Base-by-base conservation (phyloP, 2,797 vertebrate genomes). In the Neopelma chrysocephalum region DNA sequence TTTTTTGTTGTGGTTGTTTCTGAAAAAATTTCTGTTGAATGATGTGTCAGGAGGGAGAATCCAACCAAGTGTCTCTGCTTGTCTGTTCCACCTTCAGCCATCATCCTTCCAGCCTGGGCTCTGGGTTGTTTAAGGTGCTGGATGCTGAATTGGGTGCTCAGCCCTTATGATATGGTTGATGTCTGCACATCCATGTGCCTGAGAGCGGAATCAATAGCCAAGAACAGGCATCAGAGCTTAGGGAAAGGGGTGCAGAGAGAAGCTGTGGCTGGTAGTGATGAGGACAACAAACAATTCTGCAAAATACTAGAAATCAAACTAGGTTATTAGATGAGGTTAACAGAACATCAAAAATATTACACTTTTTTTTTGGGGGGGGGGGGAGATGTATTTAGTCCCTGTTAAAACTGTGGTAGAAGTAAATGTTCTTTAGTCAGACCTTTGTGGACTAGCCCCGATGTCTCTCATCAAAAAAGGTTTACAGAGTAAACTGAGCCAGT, bases 161-260 rank as follows among this genome's bases (percentile, higher is more conserved):
- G 53, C 43, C n/a, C 31, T 42, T 36, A 12, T 0, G 10, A 1
- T 12, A 10, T 1, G 4, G 27, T n/a, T 21, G 27, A 0, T 2
- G 4, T 29, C 51, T 71, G 65, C 36, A 20, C 23, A 17, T 42
- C 53, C 3, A 5, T 15, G 57, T 42, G 40, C 34, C 50, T 5
- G 10, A 34, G 20, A 47, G 13, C 10, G 11, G 27, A 57, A 36
- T 9, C 2, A 5, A 1, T 34, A 13, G 48, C 7, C 17, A 48
- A 34, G 62, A 68, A 7, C 1, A 64, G 53, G 45, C 78, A 48
- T 71, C 21, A 14, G 54, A 87, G 72, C 38, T 42, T 23, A 53
- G 38, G 42, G 48, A 19, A 8, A 87, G 17, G 53, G 38, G 45
- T 23, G 47, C 19, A 23, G 42, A 21, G 60, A 42, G 60, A 76